Percentiles rank a stretch among this genome's conserved stretches.
Conservation (phyloP, 2,113 vertebrate genomes). For the Hippocampus abdominalis region DNA sequence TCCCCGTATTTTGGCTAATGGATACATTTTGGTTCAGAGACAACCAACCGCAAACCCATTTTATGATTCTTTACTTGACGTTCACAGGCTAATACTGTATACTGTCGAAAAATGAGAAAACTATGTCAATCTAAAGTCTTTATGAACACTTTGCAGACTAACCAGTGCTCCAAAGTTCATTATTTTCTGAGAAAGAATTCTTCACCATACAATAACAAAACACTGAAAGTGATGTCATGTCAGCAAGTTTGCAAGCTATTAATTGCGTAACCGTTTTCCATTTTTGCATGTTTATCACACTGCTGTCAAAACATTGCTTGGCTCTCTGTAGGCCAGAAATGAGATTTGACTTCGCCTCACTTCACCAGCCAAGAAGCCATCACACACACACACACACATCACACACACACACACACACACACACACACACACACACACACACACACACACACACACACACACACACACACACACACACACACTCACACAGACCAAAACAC, state of each 20-base stretch:
- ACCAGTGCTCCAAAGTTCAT: too few relatives aligned
- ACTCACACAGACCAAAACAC: too few relatives aligned
- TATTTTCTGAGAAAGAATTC: not conserved
- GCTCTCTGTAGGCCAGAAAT: not conserved
- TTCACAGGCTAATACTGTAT: not conserved
- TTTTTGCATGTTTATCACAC: constrained; percentile 1
- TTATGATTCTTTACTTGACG: not conserved
- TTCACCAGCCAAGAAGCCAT: not conserved
- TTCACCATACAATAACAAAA: not conserved
- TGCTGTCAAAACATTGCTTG: not conserved
- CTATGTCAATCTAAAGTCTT: too few relatives aligned
- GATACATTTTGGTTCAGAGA: not conserved
- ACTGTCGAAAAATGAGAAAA: not conserved
- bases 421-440: too few relatives aligned
- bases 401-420: too few relatives aligned
- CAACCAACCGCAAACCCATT: not conserved
- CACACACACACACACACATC: not conserved
- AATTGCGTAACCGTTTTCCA: not conserved
- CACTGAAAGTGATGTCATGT: not conserved
- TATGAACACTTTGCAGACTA: too few relatives aligned
- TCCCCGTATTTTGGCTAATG: not conserved
- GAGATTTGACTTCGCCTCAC: not conserved
- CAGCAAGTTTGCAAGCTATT: not conserved
- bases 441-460: too few relatives aligned
- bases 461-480: too few relatives aligned